Evolutionary conservation across 2,888 invertebrate species (phyloP), one percentile per base, ranked within the genome.

Genomic region (Torymus texanus): DNA sequence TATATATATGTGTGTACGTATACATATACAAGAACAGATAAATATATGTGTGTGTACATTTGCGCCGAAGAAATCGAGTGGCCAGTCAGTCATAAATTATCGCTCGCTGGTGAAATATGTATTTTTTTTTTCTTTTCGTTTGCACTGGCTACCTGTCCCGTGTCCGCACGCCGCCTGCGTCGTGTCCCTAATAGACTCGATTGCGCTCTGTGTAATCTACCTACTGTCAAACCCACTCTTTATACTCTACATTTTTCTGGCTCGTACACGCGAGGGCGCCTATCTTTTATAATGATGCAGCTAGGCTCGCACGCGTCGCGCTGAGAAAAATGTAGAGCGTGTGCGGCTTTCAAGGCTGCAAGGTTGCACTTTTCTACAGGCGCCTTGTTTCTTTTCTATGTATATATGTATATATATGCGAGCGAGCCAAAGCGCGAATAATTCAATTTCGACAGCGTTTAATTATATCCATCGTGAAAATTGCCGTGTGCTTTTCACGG

Each of bases 21-120:
- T 29, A 29, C 3, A 29, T 4, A 29, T 29, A 29, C 29, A 3
- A 18, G 29, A 58, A 18, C 55, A 29, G 61, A 59, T 53, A 29
- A 55, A n/a, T 56, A 11, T 16, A 56, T 21, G 10, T 55, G 16
- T 21, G 10, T 55, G 16, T 73, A 14, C 63, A 24, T 41, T 41
- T 41, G 41, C 8, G 41, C 11, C 55, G 51, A 51, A 53, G 61
- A 72, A 72, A 72, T 72, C 61, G 66, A 59, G 58, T 58, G 58
- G 14, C 21, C 13, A 67, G 50, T n/a, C 62, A 56, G 70, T 63
- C 76, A 65, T 76, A 76, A 76, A 76, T 76, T 76, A 71, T 70
- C 68, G 50, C 3, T 50, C 59, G 51, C 65, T 11, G 24, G 56
- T 68, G 70, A 76, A 71, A 76, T 71, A 76, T 71, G 61, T 65